Evolutionary conservation across 2,113 vertebrate species (phyloP).

Genomic region (Nicator chloris): DNA sequence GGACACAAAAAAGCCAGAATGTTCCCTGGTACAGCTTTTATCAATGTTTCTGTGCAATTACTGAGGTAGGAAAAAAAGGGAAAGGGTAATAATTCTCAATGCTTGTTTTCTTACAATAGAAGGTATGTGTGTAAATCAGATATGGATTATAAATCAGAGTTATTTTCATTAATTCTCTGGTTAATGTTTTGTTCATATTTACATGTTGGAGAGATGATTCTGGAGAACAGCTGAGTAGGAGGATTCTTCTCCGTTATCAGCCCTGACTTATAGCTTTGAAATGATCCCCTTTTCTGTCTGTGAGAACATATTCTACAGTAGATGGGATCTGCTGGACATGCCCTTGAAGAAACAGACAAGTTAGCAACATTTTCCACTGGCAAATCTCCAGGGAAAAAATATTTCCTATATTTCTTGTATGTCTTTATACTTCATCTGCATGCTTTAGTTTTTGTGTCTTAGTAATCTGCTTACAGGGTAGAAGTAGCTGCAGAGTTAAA

Average conservation of each 20-base stretch:
- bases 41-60: neutral
- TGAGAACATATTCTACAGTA: slow-evolving; percentile 7
- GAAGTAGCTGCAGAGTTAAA: slow-evolving; percentile 12
- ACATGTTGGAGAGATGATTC: slow-evolving; percentile 13
- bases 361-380: slow-evolving; percentile 50
- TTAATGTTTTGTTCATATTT: slow-evolving; percentile 33
- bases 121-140: neutral
- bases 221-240: slow-evolving; percentile 44
- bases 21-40: neutral
- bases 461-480: neutral
- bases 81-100: neutral
- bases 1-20: neutral
- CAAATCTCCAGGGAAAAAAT: slow-evolving; percentile 27
- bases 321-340: slow-evolving; percentile 31
- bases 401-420: slow-evolving; percentile 4
- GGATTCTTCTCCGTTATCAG: slow-evolving; percentile 14
- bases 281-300: neutral
- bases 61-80: neutral
- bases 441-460: slow-evolving; percentile 1
- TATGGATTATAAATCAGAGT: slow-evolving; percentile 25
- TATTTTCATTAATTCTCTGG: slow-evolving; percentile 28
- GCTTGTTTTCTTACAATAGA: neutral
- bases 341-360: slow-evolving; percentile 15
- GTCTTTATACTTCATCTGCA: slow-evolving; percentile 6
- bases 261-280: slow-evolving; percentile 44